A percentile compares a stretch with the other conserved stretches of the same genome.
These are phyloP conservation scores for Cerceris ruficornis DNA, from an alignment of 2,888 invertebrate genomes.

Conservation along the genomic window DNA sequence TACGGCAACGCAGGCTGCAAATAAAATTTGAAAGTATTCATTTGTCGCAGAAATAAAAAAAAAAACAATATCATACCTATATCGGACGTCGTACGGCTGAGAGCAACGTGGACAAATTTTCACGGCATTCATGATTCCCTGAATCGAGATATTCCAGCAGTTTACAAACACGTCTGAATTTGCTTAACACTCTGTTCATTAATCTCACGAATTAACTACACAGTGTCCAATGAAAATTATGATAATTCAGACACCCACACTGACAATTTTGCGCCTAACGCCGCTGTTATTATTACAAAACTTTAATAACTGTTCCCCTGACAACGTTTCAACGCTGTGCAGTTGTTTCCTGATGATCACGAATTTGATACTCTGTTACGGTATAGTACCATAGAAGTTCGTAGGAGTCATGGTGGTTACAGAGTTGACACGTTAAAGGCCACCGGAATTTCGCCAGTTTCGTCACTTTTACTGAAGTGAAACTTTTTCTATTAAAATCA, in stretches of 20 bases:
- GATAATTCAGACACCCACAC: constrained; percentile 15
- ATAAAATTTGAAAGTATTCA: background rate
- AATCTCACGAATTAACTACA: background rate
- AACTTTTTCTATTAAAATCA: no score
- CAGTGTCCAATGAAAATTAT: background rate
- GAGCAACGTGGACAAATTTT: constrained; percentile 60
- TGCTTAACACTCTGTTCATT: background rate
- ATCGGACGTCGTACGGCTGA: constrained; percentile 60
- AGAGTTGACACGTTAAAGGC: no score
- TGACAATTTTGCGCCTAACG: constrained; percentile 15
- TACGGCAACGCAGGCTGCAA: no score
- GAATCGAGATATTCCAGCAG: background rate
- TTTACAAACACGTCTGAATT: no score
- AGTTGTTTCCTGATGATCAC: constrained; percentile 11
- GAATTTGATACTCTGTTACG: no score
- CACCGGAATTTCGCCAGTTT: no score
- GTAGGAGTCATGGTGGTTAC: no score
- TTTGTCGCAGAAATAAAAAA: background rate
- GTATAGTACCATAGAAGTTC: no score
- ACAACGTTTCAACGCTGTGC: background rate
- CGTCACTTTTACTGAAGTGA: no score
- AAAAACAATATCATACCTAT: constrained; percentile 59
- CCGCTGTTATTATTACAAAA: constrained; percentile 27
- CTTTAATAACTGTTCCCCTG: constrained; percentile 2
- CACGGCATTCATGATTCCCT: constrained; percentile 16